A percentile compares a stretch with the other conserved stretches of the same genome.
phyloP scores from a whole-genome alignment of 1,140 invertebrate genomes.

The Macrosteles quadrilineatus region DNA sequence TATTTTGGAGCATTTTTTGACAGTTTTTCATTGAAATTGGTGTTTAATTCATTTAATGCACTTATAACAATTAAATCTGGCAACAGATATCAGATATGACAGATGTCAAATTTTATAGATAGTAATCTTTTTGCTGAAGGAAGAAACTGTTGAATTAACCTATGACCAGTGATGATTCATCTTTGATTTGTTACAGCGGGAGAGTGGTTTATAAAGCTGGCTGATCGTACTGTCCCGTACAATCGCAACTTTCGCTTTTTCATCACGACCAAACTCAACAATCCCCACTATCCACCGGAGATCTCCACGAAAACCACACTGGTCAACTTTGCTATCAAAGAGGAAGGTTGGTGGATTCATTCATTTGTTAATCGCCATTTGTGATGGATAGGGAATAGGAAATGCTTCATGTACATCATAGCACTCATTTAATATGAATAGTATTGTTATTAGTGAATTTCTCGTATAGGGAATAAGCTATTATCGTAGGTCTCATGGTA shows the following conservation, averaged over 20 bases:
- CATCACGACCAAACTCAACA: slow-evolving; percentile 85
- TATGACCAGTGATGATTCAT: no score
- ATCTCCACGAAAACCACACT: slow-evolving; percentile 88
- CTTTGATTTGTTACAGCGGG: slow-evolving; percentile 51
- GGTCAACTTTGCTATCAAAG: slow-evolving; percentile 92
- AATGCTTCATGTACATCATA: no score
- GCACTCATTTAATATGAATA: slow-evolving; percentile 7
- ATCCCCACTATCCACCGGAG: slow-evolving; percentile 90
- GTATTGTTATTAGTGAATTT: slow-evolving; percentile 26
- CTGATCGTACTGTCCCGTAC: slow-evolving; percentile 85
- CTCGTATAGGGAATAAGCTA: no score
- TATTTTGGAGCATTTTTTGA: slow-evolving; percentile 17
- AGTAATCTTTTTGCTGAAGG: no score
- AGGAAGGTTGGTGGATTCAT: slow-evolving; percentile 63
- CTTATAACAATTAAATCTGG: no score
- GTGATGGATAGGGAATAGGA: no score
- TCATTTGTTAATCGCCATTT: no score
- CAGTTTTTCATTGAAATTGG: neutral
- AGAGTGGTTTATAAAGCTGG: slow-evolving; percentile 74
- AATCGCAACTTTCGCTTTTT: slow-evolving; percentile 78
- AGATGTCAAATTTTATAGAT: no score
- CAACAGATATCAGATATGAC: no score
- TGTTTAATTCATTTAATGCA: no score
- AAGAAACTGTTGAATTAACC: no score
- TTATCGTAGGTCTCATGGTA: no score